These are phyloP conservation scores for Serranus cabrilla DNA, from an alignment of 2,797 vertebrate species.

Conservation along the genomic window DNA sequence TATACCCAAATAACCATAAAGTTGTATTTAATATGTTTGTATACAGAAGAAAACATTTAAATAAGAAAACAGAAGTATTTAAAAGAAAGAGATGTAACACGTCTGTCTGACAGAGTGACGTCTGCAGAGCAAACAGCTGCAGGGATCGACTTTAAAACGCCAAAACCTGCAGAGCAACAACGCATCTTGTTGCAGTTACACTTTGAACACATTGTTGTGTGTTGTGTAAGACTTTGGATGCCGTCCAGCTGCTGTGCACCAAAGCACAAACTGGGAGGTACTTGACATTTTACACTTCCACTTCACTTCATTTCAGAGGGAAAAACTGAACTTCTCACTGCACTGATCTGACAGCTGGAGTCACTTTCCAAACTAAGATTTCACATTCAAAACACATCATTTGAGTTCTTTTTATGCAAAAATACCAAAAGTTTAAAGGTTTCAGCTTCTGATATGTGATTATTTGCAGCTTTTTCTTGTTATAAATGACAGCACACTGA, in stretches of 20 bases:
- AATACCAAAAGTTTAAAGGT: not conserved
- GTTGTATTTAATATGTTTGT: not conserved
- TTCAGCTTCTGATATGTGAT: not conserved
- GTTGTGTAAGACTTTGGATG: not conserved
- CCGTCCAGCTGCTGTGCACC: not conserved
- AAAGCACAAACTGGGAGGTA: not conserved
- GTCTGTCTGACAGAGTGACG: not conserved
- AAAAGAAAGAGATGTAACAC: not conserved
- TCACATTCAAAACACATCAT: too few species aligned
- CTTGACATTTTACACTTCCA: not conserved
- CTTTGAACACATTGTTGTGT: constrained; percentile 3
- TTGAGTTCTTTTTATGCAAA: not conserved
- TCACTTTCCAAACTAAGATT: too few species aligned
- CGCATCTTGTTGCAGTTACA: not conserved
- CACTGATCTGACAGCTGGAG: not conserved
- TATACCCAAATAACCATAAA: not conserved
- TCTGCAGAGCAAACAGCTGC: not conserved
- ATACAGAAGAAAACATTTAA: not conserved
- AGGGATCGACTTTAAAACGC: not conserved
- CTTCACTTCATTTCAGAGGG: not conserved
- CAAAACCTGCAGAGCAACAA: not conserved
- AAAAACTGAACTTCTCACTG: not conserved
- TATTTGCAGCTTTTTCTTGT: not conserved
- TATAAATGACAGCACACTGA: not conserved
- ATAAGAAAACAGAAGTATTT: not conserved